Evolutionary conservation across 2,888 invertebrate species (phyloP).

Genomic region (Gryllus longicercus): DNA sequence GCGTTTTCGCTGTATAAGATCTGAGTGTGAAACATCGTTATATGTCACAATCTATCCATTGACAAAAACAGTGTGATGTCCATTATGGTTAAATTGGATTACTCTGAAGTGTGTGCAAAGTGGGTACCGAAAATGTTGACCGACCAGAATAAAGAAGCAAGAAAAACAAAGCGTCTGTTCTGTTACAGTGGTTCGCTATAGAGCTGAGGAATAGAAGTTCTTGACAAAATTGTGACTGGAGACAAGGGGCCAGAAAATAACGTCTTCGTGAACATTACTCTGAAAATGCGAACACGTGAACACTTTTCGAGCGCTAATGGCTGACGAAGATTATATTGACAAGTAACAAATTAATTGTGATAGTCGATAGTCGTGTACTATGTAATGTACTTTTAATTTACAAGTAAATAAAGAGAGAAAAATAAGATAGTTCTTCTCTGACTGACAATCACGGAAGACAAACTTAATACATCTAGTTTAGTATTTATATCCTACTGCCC

Average conservation of each 20-base stretch:
- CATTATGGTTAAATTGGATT: background rate
- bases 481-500: too few relatives aligned
- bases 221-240: background rate
- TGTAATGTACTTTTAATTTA: background rate
- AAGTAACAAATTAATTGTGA: background rate
- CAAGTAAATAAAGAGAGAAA: too few relatives aligned
- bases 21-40: too few relatives aligned
- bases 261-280: background rate
- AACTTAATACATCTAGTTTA: too few relatives aligned
- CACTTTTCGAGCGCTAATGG: background rate
- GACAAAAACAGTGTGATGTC: background rate
- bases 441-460: too few relatives aligned
- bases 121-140: background rate
- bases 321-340: background rate
- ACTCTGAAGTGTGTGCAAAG: background rate
- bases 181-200: background rate
- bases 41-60: background rate
- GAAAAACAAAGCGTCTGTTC: background rate
- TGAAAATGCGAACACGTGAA: background rate
- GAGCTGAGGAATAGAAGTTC: background rate
- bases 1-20: background rate
- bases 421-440: too few relatives aligned
- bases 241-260: background rate
- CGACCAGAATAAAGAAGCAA: background rate
- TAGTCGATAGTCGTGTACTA: background rate